A percentile compares a stretch with the other conserved stretches of the same genome.
Conservation (phyloP, 1,140 invertebrate genomes). For the Dermatophagoides farinae region DNA sequence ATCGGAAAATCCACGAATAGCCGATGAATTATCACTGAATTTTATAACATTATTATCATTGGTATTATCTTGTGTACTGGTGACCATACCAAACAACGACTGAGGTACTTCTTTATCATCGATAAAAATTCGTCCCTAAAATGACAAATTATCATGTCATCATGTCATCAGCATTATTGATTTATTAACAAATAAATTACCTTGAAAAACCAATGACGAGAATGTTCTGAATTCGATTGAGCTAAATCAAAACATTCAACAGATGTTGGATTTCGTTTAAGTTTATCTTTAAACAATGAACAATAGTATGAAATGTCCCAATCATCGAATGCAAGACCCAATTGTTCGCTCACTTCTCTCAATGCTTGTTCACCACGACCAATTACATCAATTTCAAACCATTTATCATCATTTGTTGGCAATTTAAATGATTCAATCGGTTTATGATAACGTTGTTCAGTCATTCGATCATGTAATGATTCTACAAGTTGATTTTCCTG, state of each 20-base stretch:
- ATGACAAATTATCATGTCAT: conserved; percentile 24
- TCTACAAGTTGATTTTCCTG: conserved; percentile 19
- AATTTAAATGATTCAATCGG: conserved; percentile 42
- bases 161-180: conserved; percentile 18
- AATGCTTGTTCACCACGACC: conserved; percentile 51
- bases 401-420: conserved; percentile 30
- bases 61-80: conserved; percentile 50
- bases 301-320: conserved; percentile 72
- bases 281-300: conserved; percentile 49
- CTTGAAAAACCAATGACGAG: conserved; percentile 77
- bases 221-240: conserved; percentile 92
- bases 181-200: conserved; percentile 18
- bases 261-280: conserved; percentile 82
- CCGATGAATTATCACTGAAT: conserved; percentile 83
- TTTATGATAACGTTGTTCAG: conserved; percentile 51
- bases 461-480: conserved; percentile 58
- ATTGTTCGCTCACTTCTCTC: conserved; percentile 54
- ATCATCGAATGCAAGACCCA: conserved; percentile 67
- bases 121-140: conserved; percentile 58
- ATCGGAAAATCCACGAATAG: conserved; percentile 57
- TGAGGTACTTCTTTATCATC: conserved; percentile 52
- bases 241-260: conserved; percentile 95
- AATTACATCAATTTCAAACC: conserved; percentile 63
- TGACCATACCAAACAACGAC: conserved; percentile 79
- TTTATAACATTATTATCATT: conserved; percentile 92